Evolutionary conservation across 2,113 vertebrate genomes (phyloP), one percentile per base, ranked within the genome.

Genomic region (Burhinus bistriatus): DNA sequence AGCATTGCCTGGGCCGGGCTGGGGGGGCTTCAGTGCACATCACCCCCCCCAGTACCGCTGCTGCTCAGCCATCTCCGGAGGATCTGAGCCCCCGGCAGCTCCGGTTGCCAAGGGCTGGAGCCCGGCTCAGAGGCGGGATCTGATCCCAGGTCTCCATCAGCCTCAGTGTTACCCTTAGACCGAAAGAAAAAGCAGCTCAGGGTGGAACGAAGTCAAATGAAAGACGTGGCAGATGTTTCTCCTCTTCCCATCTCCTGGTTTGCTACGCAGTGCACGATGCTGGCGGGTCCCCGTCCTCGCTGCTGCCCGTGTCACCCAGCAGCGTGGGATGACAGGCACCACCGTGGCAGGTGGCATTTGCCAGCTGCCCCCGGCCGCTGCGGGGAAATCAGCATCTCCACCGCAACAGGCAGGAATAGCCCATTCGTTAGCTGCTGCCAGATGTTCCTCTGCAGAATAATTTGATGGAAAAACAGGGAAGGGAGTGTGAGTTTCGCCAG

Each of bases 221-320:
- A 58, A 70, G 90, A 95, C 71, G 66, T 95, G 95, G 95, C 93
- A 95, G 88, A 82, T 66, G 82, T 54, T 94, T 42, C 75, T 83
- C 23, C 64, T 83, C 95, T 92, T 58, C 64, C 23, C 77, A 7
- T 52, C 44, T 70, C 79, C 79, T 5, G 0, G 4, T 12, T 54
- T 7, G 16, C 70, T 23, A 1, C 3, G 0, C 1, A 3, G 65
- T 59, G 15, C n/a, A 1, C 0, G 2, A 3, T 0, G 40, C 75
- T 25, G 44, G 0, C 0, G 1, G 47, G 61, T 77, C 30, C 65
- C 61, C 0, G 0, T 51, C 75, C 88, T 59, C 1, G 0, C 61
- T 61, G 78, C 36, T 30, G 3, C 61, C 70, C 2, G 3, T 79
- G 92, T 49, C 81, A 45, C 73, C 84, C 13, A 1, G 15, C 2